A percentile compares a stretch with the other conserved stretches of the same genome.
Evolutionary conservation across 2,797 vertebrate species (phyloP).

Genomic region (Coregonus sp.): DNA sequence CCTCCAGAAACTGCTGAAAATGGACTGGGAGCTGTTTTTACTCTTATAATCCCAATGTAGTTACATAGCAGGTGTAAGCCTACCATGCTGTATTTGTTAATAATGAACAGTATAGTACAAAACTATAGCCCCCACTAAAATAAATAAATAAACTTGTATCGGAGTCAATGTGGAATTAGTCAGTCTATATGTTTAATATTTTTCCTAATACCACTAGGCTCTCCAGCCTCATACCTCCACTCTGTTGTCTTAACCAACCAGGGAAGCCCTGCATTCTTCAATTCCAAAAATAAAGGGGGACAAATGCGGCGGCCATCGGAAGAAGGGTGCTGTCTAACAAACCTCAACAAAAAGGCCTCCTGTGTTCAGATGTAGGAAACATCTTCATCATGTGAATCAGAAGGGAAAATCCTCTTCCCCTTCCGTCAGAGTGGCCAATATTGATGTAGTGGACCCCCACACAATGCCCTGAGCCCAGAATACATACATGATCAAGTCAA

Average conservation of each 20-base stretch:
- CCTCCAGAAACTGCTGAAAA: background rate
- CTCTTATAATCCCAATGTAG: background rate
- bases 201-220: background rate
- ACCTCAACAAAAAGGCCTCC: constrained; percentile 20
- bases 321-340: constrained; percentile 18
- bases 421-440: constrained; percentile 16
- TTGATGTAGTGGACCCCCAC: constrained; percentile 58
- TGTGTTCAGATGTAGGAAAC: constrained; percentile 40
- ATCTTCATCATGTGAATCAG: constrained; percentile 58
- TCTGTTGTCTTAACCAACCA: constrained; percentile 12
- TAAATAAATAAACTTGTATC: background rate
- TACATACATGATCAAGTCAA: constrained; percentile 62
- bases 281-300: constrained; percentile 25
- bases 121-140: background rate
- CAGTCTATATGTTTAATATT: background rate
- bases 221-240: background rate
- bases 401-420: constrained; percentile 41
- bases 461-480: constrained; percentile 45
- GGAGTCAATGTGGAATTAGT: background rate
- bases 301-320: background rate
- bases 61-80: background rate
- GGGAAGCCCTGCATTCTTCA: background rate
- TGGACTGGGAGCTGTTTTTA: background rate
- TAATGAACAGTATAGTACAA: background rate
- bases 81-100: background rate